Evolutionary conservation across 2,888 invertebrate genomes (phyloP), one percentile per base, ranked within the genome.

Genomic region (Drosophila longiperda): DNA sequence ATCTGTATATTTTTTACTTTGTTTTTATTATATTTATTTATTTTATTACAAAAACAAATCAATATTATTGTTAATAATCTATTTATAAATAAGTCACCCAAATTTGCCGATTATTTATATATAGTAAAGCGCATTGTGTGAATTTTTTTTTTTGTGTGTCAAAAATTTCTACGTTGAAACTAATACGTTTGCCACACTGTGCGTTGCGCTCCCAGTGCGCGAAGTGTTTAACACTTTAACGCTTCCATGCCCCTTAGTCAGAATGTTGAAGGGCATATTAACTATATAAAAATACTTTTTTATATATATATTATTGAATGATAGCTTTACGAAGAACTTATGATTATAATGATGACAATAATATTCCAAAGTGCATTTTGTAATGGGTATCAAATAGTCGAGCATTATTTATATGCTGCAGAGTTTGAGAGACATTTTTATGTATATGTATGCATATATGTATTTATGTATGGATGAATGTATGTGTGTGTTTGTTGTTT

Each of bases 221-320:
- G 68, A 66, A 75, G 80, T 69, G 86, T 70, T 81, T 80, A 73
- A 82, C 83, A 85, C 86, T 80, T 68, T 68, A 79, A 65, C 75
- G 75, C 85, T 40, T 76, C 40, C 26, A 55, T 59, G 50, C 49
- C 48, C 45, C n/a, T 55, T 49, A 15, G 11, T 20, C 26, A 1
- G 20, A 58, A 8, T 23, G 15, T 4, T 8, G 8, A 8, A 8
- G 45, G 20, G 45, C 20, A 45, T 45, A 23, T 45, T 45, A 23
- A 15, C 45, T 15, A 23, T 45, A 8, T 1, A 2, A 15, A 23
- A 2, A 8, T 8, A 23, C 8, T 23, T 15, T 8, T 1, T 20
- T 29, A 5, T 29, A 29, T 29, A 29, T 8, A 38, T 38, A 17
- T 38, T 17, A 38, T 38, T 8, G 8, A 8, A 8, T 17, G 38